These are phyloP conservation scores for Sebastolobus altivelis DNA, from an alignment of 2,797 vertebrate genomes.

Conservation along the genomic window DNA sequence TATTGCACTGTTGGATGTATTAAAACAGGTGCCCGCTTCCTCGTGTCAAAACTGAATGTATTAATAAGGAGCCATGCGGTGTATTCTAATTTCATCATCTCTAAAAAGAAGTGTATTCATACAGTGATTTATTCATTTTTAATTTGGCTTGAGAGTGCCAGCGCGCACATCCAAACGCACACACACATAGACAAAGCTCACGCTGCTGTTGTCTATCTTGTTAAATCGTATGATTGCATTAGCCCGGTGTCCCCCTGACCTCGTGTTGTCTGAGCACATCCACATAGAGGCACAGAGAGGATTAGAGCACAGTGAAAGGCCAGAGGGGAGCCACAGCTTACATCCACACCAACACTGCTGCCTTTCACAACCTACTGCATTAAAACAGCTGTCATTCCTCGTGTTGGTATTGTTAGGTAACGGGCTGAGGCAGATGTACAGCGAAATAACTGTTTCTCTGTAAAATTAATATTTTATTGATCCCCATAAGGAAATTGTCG, in stretches of 20 bases:
- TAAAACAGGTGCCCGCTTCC: neutral
- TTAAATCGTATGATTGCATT: slow-evolving; percentile 64
- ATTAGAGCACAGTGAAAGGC: slow-evolving; percentile 61
- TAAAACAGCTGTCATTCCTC: slow-evolving; percentile 29
- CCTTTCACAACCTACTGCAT: slow-evolving; percentile 30
- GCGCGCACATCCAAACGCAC: neutral
- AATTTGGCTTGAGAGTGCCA: neutral
- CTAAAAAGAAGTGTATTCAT: slow-evolving; percentile 2
- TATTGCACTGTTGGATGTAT: neutral
- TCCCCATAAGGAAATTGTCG: neutral
- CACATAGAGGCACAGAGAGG: slow-evolving; percentile 51
- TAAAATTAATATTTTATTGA: slow-evolving; percentile 19
- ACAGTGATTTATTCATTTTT: neutral
- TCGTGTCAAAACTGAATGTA: slow-evolving; percentile 13
- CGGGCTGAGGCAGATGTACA: slow-evolving; percentile 12
- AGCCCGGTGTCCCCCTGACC: slow-evolving; percentile 60
- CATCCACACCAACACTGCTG: slow-evolving; percentile 40
- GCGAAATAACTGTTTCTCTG: slow-evolving; percentile 12
- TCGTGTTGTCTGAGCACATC: slow-evolving; percentile 49
- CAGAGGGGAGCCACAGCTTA: slow-evolving; percentile 49
- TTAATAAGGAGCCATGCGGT: slow-evolving; percentile 6
- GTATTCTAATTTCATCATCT: slow-evolving; percentile 17
- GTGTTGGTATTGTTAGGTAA: slow-evolving; percentile 20
- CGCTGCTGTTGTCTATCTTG: slow-evolving; percentile 35
- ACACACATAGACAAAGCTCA: neutral